Percentiles rank a stretch among this genome's conserved stretches.
These are phyloP conservation scores for Aphelenchoides avenae DNA, from an alignment of 1,140 invertebrate species.

Conservation along the genomic window DNA sequence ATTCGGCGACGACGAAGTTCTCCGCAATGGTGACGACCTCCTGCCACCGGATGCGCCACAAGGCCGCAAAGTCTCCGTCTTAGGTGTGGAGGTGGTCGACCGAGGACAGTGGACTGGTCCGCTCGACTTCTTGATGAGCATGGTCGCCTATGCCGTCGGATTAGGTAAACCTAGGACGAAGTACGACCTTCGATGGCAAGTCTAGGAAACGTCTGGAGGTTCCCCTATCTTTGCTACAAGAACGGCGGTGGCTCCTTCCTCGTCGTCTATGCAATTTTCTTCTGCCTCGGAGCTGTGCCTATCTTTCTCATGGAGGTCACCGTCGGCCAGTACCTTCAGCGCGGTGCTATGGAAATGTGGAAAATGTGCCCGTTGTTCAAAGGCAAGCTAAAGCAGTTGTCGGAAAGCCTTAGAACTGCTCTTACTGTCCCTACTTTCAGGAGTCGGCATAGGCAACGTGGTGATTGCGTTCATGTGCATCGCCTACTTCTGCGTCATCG, in stretches of 20 bases:
- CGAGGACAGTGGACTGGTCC: conserved; percentile 52
- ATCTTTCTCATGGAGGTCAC: conserved; percentile 73
- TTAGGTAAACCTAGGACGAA: conserved; percentile 62
- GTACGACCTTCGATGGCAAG: background rate
- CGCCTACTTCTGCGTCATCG: conserved; percentile 90
- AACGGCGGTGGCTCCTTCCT: conserved; percentile 61
- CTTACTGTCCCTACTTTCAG: conserved; percentile 30
- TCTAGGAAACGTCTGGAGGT: conserved; percentile 63
- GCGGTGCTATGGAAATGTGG: conserved; percentile 73
- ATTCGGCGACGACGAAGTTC: conserved; percentile 6
- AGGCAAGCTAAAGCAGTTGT: conserved; percentile 63
- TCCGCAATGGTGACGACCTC: conserved; percentile 14
- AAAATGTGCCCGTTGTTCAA: conserved; percentile 74
- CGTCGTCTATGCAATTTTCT: conserved; percentile 56
- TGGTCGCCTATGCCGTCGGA: conserved; percentile 81
- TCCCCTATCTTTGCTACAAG: conserved; percentile 63
- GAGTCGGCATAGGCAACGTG: conserved; percentile 59
- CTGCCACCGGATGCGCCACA: conserved; percentile 15
- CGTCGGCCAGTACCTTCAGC: conserved; percentile 73
- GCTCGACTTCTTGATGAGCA: conserved; percentile 50
- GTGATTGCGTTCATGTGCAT: conserved; percentile 59
- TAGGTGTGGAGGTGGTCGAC: conserved; percentile 44
- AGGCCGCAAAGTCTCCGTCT: conserved; percentile 40
- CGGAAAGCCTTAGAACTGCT: background rate
- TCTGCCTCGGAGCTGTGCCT: conserved; percentile 67